Evolutionary conservation across 2,888 invertebrate species (phyloP).

Genomic region (Chrysolina oricalcia): DNA sequence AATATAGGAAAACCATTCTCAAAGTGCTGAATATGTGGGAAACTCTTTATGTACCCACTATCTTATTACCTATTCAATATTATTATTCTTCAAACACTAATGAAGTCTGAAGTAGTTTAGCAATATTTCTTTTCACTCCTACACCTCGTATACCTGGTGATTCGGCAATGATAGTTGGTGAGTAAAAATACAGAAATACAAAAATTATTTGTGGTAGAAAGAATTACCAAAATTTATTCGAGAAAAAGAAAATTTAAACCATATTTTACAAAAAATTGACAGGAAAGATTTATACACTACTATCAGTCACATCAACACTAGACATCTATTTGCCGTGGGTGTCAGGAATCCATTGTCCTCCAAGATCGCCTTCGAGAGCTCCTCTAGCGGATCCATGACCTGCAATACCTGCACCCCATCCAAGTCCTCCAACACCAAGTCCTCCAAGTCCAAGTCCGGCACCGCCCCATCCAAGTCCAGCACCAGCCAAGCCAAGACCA

Average conservation of each 20-base stretch:
- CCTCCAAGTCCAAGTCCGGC: constrained; percentile 36
- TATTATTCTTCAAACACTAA: too few species aligned
- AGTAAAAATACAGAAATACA: not conserved
- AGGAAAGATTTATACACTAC: not conserved
- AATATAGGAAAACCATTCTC: too few species aligned
- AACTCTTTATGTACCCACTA: too few species aligned
- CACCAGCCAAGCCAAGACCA: constrained; percentile 20
- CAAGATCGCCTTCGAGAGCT: constrained; percentile 50
- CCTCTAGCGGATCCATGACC: constrained; percentile 49
- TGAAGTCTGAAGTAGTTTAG: too few species aligned
- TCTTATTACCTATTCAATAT: too few species aligned
- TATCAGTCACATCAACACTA: constrained; percentile 12
- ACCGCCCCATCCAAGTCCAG: constrained; percentile 25
- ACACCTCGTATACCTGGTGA: too few species aligned
- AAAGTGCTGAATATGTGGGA: too few species aligned
- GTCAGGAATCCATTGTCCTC: constrained; percentile 43
- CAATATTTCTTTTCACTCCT: not conserved
- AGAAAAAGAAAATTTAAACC: constrained; percentile 10
- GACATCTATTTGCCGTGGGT: constrained; percentile 23
- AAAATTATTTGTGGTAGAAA: not conserved
- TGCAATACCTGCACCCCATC: constrained; percentile 34
- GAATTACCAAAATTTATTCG: constrained; percentile 18
- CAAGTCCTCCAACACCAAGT: constrained; percentile 37
- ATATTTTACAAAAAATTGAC: constrained; percentile 21
- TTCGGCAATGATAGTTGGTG: not conserved